Base-by-base conservation (phyloP, 2,888 invertebrate species). In the Xylocampa areola region DNA sequence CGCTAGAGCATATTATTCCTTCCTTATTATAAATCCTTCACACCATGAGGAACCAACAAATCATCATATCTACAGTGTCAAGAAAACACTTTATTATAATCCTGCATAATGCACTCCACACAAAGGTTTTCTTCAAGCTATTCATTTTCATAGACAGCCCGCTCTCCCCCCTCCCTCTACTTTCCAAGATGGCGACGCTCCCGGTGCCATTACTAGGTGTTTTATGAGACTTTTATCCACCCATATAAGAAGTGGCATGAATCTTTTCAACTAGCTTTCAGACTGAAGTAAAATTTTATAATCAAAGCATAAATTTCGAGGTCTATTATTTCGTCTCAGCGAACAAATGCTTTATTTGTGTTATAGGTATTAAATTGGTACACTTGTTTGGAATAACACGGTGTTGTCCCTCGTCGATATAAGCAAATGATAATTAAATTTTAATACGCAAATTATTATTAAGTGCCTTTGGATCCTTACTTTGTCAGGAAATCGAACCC, bases 131-230 rank as follows among this genome's bases (percentile, higher is more conserved):
- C 37, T 55, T 33, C 43, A 62, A 49, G 67, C 32, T 47, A 51
- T 64, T 58, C 59, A 48, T 64, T 64, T 64, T 59, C 67, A 47
- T 52, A 59, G 64, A 48, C 67, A 53, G 57, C 58, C 41, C n/a
- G 1, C n/a, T 36, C 16, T 17, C 8, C 5, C 1, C 4, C 21
- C 21, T n/a, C 37, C 36, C 11, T 7, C 43, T 11, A 57, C 27
- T 63, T 58, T 45, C 1, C 58, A 65, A n/a, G n/a, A 32, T 36
- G 41, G 62, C 45, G 49, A 30, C 41, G 16, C 27, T 36, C 23
- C 41, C 32, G 32, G 32, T 37, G 47, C 45, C 35, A 39, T 50
- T 61, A 67, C 68, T 30, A 19, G 19, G 25, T 43, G 37, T 65
- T 49, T 50, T 54, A 67, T 39, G 37, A 47, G 30, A 33, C 16